Base-by-base conservation (phyloP, 2,888 invertebrate species). In the Drosophila crucigera region DNA sequence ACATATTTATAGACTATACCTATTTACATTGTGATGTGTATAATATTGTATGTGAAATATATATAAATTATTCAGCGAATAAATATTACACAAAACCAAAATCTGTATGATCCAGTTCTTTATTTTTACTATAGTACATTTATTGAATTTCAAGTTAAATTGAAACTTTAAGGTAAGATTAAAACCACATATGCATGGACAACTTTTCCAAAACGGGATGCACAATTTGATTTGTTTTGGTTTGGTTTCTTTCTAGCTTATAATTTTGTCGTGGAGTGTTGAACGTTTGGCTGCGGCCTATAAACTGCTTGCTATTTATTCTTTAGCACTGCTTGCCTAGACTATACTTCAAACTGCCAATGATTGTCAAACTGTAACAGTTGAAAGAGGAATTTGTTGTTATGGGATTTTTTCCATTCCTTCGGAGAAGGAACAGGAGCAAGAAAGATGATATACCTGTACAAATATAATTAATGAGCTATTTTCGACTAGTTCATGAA, bases 51-150 rank as follows among this genome's bases (percentile, higher is more conserved):
- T 85, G 79, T 85, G 74, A 73, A 81, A 67, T 66, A 67, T 64
- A 66, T 68, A 70, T 68, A 71, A 78, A 84, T 66, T 82, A 83
- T 82, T 83, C 78, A 75, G 58, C 80, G 69, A 84, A 85, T 84
- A 83, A 84, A 80, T 74, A 82, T 56, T 25, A 78, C 39, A 74
- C 39, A 56, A 43, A 66, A 70, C 53, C 2, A 49, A 28, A 43
- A n/a, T 3, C 2, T 25, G 19, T 9, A 19, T 59, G 14, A 9
- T 28, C 14, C 11, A 35, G 1, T 47, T 52, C 0, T 25, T n/a
- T 39, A 4, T 3, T 50, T 50, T 6, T 35, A 10, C 11, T 55
- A 14, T 16, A n/a, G 14, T 30, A 16, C 11, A 50, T 35, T 37
- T 52, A 31, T 31, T 11, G 22, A 14, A 14, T 22, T 14, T 47